Conservation (phyloP, 2,113 vertebrate genomes). For the Daubentonia madagascariensis region DNA sequence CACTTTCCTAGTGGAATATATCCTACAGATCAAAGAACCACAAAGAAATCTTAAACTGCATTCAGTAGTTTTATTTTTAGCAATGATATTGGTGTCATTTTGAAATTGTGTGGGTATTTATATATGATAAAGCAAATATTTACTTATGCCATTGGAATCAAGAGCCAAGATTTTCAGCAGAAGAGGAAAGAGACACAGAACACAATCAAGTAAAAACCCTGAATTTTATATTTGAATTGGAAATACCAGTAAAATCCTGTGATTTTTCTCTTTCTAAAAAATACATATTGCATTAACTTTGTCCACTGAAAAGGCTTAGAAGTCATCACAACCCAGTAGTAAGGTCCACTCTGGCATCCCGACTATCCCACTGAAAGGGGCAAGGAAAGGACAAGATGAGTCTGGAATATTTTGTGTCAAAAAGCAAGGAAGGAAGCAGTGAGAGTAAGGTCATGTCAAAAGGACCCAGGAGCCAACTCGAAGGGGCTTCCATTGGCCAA, state of each 20-base stretch:
- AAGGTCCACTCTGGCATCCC: not conserved
- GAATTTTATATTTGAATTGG: not conserved
- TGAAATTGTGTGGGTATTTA: not conserved
- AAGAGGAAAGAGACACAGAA: not conserved
- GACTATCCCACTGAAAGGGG: not conserved
- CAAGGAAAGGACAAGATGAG: not conserved
- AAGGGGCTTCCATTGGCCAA: not conserved
- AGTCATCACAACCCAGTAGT: not conserved
- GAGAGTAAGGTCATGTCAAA: not conserved
- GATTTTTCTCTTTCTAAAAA: conserved; percentile 11
- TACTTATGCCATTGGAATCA: not conserved
- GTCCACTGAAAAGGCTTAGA: not conserved
- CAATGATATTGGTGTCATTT: not conserved
- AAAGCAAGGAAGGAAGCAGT: not conserved
- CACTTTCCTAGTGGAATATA: not conserved
- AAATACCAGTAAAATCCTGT: not conserved
- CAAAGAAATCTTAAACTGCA: not conserved
- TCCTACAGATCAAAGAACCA: not conserved
- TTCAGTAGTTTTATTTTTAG: not conserved
- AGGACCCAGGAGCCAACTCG: not conserved
- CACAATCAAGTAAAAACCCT: not conserved
- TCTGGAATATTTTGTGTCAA: not conserved
- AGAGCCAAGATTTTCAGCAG: not conserved
- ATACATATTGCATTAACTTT: not conserved
- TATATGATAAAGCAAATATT: not conserved